Conservation (phyloP, 30 jellyfish, hydroid and myxozoan species). For the Pelagia noctiluca region DNA sequence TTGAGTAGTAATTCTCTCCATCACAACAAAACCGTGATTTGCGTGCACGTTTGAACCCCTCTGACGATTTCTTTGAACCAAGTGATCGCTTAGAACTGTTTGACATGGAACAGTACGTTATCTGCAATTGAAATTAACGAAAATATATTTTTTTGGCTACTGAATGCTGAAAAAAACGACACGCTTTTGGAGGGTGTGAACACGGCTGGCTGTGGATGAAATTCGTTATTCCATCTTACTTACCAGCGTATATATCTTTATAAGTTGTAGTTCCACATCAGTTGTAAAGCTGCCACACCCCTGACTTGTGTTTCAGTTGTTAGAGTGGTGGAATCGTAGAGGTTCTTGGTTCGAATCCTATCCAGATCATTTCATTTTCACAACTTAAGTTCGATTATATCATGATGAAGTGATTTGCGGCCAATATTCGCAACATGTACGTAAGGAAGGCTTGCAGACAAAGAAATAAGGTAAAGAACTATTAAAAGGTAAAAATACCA, state of each 20-base stretch:
- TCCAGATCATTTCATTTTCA: too few species aligned
- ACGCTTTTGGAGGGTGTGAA: background rate
- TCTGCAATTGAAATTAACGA: background rate
- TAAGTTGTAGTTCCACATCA: too few species aligned
- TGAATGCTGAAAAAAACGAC: background rate
- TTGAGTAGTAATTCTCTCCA: slow-evolving; percentile 19
- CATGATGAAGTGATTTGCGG: background rate
- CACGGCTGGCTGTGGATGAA: background rate
- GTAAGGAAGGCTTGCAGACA: too few species aligned
- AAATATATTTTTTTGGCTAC: background rate
- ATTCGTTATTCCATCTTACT: background rate
- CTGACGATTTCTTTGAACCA: background rate
- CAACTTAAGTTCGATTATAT: background rate
- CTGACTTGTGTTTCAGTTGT: too few species aligned
- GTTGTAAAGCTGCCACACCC: too few species aligned
- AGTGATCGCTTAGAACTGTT: background rate
- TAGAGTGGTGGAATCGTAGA: too few species aligned
- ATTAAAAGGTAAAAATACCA: background rate
- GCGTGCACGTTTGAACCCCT: background rate
- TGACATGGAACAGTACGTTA: slow-evolving; percentile 7
- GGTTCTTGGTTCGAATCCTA: too few species aligned
- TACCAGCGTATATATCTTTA: too few species aligned
- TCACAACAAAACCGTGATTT: slow-evolving; percentile 4
- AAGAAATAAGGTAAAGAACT: background rate
- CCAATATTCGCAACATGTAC: background rate